Evolutionary conservation across 2,888 invertebrate genomes (phyloP), one percentile per base, ranked within the genome.

Genomic region (Lepidonotus clava): DNA sequence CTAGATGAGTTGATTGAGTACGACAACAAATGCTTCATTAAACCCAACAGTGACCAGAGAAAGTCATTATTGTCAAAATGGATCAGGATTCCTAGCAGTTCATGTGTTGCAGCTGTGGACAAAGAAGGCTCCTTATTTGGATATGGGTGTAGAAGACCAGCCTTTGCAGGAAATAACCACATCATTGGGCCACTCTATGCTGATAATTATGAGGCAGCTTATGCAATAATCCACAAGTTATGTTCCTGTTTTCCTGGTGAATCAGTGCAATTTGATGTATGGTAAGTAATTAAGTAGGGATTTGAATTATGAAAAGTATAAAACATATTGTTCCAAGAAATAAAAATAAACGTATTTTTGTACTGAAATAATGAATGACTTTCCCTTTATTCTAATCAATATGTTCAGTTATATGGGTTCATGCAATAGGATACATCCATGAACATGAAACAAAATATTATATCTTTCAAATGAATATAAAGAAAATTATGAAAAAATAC

Each of bases 121-220:
- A n/a, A n/a, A n/a, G n/a, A n/a, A n/a, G n/a, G n/a, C n/a, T n/a
- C n/a, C n/a, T n/a, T n/a, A n/a, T n/a, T 80, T 56, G 86, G 86
- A 8, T 86, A 80, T 61, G 86, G 53, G 14, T 87, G 87, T n/a
- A 40, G 87, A 28, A 41, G 87, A 40, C 84, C 87, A 4, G 84
- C 87, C 34, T 28, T 38, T 6, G 56, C 67, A 28, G 56, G 38
- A 8, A 46, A 67, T 6, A 40, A 84, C 40, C 87, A 87, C 80
- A 66, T 87, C 21, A 84, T 87, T 34, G 87, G 87, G 36, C 87
- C 87, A 8, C 76, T 87, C 32, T 87, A 87, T 40, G 87, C 87
- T 14, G 84, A 87, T 56, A 71, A 53, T 8, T 53, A 76, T 6
- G 28, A 66, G n/a, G 83, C 67, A 41, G 86, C 83, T 38, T 71